phyloP scores from a whole-genome alignment of 2,888 invertebrate species.

The Strigamia crassipes region DNA sequence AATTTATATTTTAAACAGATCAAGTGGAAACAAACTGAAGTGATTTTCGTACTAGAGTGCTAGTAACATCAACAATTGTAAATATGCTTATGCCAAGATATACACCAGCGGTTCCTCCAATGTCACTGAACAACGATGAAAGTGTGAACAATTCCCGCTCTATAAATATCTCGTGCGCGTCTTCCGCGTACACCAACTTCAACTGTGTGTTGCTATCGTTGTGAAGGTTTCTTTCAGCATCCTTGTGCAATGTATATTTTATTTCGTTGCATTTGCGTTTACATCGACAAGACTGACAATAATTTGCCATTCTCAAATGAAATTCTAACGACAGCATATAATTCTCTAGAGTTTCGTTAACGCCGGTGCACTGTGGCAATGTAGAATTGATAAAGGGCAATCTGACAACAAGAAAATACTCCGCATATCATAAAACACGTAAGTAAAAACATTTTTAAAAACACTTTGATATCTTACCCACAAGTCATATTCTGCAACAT shows the following conservation, averaged over 20 bases:
- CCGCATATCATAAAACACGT: too few relatives aligned
- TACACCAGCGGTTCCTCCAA: not conserved
- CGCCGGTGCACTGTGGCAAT: not conserved
- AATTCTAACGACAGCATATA: not conserved
- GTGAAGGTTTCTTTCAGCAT: not conserved
- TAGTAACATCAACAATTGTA: not conserved
- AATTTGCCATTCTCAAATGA: not conserved
- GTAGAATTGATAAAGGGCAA: not conserved
- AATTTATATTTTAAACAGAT: too few relatives aligned
- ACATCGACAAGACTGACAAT: not conserved
- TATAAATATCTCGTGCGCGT: not conserved
- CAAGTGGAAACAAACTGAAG: too few relatives aligned
- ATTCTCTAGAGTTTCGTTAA: not conserved
- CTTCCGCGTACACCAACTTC: not conserved
- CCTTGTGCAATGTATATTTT: not conserved
- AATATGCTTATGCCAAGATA: constrained; percentile 3
- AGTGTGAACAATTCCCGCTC: not conserved
- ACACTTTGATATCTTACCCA: not conserved
- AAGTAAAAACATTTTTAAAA: not conserved
- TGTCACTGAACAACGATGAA: not conserved
- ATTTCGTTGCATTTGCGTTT: not conserved
- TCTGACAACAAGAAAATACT: too few relatives aligned
- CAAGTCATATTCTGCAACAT: not conserved
- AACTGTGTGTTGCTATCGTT: not conserved
- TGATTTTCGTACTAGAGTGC: not conserved